Evolutionary conservation across 2,797 vertebrate species (phyloP).

Genomic region (Alfaro cultratus): DNA sequence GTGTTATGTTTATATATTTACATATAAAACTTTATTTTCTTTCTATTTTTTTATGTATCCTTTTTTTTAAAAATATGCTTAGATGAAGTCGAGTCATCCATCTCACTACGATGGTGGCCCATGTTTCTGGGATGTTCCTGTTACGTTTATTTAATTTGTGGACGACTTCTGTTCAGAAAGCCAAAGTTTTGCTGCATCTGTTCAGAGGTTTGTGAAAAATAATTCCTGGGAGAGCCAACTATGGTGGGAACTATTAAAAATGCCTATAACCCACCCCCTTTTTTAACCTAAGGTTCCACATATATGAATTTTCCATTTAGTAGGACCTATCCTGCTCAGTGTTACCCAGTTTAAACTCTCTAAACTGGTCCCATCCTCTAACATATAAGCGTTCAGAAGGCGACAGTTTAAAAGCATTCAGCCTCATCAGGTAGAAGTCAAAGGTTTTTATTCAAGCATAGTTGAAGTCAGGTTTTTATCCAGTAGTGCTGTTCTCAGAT

Average conservation of each 20-base stretch:
- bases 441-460: constrained; percentile 7
- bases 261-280: background rate
- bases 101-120: constrained; percentile 36
- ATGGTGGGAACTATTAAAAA: constrained; percentile 37
- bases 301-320: constrained; percentile 16
- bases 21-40: constrained; percentile 45
- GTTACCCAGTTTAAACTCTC: constrained; percentile 5
- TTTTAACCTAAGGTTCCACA: constrained; percentile 26
- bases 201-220: constrained; percentile 21
- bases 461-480: constrained; percentile 12
- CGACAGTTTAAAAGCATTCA: constrained; percentile 40
- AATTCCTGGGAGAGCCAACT: constrained; percentile 48
- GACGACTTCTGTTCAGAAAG: constrained; percentile 35
- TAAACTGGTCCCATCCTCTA: too few species aligned
- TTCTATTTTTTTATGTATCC: constrained; percentile 35
- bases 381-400: too few species aligned
- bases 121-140: constrained; percentile 45
- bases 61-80: constrained; percentile 1
- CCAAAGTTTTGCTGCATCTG: constrained; percentile 38
- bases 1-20: constrained; percentile 74
- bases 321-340: constrained; percentile 18
- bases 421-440: constrained; percentile 16
- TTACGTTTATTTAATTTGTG: constrained; percentile 37
- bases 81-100: constrained; percentile 60
- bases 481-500: constrained; percentile 25